These are phyloP conservation scores for Drosophila ohnishii DNA, from an alignment of 1,140 invertebrate genomes.

Conservation along the genomic window DNA sequence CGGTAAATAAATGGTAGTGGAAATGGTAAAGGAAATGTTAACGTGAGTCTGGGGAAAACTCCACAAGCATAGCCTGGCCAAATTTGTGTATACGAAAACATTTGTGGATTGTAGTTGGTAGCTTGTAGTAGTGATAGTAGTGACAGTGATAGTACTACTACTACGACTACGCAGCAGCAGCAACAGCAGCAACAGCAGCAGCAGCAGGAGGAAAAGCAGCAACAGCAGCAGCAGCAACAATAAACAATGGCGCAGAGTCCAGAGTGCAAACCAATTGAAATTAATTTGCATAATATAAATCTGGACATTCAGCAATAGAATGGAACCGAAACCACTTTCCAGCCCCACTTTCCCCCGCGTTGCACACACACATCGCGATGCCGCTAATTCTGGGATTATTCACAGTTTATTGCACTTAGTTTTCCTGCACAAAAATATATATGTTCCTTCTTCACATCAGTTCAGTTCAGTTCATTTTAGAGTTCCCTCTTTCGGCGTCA, in stretches of 20 bases:
- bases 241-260: constrained; percentile 51
- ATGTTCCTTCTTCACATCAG: constrained; percentile 38
- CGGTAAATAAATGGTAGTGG: background rate
- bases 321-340: constrained; percentile 33
- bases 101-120: constrained; percentile 16
- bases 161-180: constrained; percentile 38
- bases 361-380: constrained; percentile 44
- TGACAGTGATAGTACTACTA: constrained; percentile 37
- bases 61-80: constrained; percentile 21
- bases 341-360: constrained; percentile 41
- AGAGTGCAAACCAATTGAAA: constrained; percentile 82
- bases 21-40: constrained; percentile 14
- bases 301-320: constrained; percentile 76
- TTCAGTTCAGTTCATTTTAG: constrained; percentile 10
- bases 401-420: constrained; percentile 80
- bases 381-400: constrained; percentile 72
- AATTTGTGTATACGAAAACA: constrained; percentile 72
- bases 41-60: constrained; percentile 20
- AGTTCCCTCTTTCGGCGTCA: constrained; percentile 5
- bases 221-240: constrained; percentile 31
- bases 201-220: constrained; percentile 17
- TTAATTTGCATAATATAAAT: constrained; percentile 80
- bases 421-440: constrained; percentile 65
- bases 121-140: constrained; percentile 35
- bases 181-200: constrained; percentile 38